Evolutionary conservation across 2,888 invertebrate species (phyloP).

Genomic region (Tachina fera): DNA sequence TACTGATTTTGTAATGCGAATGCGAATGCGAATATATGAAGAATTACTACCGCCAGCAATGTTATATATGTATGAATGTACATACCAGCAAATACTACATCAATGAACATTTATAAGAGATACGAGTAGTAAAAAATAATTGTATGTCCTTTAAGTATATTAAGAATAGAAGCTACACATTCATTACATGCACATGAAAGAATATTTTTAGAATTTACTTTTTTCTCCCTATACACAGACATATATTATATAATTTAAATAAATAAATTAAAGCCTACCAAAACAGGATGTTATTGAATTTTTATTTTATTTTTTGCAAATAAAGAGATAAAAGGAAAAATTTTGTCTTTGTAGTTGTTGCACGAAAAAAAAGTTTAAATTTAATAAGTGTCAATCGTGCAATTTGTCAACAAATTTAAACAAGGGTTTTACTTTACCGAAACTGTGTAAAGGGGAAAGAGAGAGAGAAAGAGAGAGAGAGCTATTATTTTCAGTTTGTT

Average conservation of each 20-base stretch:
- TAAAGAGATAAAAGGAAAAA: neutral
- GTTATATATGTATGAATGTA: neutral
- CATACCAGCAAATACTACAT: neutral
- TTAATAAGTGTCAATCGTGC: too few species aligned
- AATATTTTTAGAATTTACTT: neutral
- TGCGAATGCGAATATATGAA: neutral
- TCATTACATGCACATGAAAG: too few species aligned
- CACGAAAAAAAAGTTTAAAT: neutral
- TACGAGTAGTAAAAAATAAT: constrained; percentile 9
- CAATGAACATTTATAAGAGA: neutral
- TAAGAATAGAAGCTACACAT: constrained; percentile 15
- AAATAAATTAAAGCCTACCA: neutral
- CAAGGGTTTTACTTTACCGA: too few species aligned
- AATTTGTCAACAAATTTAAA: neutral
- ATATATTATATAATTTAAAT: neutral
- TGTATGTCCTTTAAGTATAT: constrained; percentile 28
- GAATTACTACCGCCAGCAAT: constrained; percentile 9
- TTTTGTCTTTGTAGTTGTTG: neutral
- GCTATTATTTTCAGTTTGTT: too few species aligned
- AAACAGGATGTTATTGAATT: too few species aligned
- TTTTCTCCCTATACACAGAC: neutral
- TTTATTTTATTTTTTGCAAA: neutral
- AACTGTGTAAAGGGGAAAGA: too few species aligned
- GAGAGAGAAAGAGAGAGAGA: too few species aligned
- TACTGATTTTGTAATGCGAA: constrained; percentile 61